Percentiles rank a stretch among this genome's conserved stretches.
phyloP scores from a whole-genome alignment of 2,113 vertebrate species.

The Phycodurus eques region DNA sequence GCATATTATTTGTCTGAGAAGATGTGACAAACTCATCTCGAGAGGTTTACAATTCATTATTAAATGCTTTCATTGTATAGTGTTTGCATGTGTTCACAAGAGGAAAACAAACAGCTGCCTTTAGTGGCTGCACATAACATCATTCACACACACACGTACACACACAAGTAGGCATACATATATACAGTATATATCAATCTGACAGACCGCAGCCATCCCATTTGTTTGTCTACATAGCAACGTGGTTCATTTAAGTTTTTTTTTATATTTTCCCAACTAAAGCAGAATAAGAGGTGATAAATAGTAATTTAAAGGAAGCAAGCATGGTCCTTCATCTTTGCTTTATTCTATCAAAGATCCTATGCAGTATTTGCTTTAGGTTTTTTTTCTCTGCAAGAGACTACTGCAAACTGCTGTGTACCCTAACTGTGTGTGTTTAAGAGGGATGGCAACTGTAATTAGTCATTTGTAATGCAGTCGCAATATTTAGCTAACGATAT shows the following conservation, averaged over 20 bases:
- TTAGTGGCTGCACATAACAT: constrained; percentile 69
- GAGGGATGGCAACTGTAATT: too few relatives aligned
- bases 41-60: background rate
- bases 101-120: constrained; percentile 74
- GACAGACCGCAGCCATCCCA: constrained; percentile 69
- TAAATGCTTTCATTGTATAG: background rate
- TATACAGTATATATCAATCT: constrained; percentile 66
- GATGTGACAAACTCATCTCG: background rate
- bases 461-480: background rate
- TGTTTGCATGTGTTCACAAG: constrained; percentile 28
- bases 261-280: constrained; percentile 38
- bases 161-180: constrained; percentile 39
- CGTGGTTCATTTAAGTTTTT: constrained; percentile 69
- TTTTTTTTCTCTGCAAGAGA: too few relatives aligned
- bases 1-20: background rate
- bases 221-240: constrained; percentile 75
- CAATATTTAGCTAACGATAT: background rate
- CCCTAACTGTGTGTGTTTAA: too few relatives aligned
- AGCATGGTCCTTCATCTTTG: constrained; percentile 16
- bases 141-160: constrained; percentile 22
- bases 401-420: too few relatives aligned
- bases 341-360: constrained; percentile 9
- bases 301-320: constrained; percentile 9
- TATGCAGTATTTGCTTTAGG: too few relatives aligned
- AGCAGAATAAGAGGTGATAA: constrained; percentile 26